Evolutionary conservation across 2,113 vertebrate species (phyloP).

Genomic region (Nipponia nippon): DNA sequence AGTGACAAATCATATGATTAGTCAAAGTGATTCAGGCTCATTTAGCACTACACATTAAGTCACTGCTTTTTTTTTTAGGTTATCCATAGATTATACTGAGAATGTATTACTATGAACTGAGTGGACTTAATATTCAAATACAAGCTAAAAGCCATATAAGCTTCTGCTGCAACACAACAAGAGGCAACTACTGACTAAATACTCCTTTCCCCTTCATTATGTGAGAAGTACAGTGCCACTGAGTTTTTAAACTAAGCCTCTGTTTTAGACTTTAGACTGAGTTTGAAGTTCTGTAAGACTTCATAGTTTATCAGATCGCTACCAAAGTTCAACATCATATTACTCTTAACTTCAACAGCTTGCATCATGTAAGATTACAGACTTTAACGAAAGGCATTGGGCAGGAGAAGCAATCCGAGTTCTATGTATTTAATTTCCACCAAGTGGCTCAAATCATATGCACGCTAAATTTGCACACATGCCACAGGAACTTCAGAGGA

Average conservation of each 20-base stretch:
- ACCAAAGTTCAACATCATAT: neutral
- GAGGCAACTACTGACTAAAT: neutral
- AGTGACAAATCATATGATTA: neutral
- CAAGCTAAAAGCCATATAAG: neutral
- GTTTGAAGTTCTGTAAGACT: neutral
- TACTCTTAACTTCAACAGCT: neutral
- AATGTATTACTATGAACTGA: neutral
- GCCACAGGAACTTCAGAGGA: neutral
- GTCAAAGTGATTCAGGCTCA: neutral
- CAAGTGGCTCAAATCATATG: neutral
- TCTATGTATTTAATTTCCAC: neutral
- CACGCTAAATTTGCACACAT: neutral
- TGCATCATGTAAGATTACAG: neutral
- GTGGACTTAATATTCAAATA: neutral
- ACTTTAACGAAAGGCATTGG: neutral
- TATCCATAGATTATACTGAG: neutral
- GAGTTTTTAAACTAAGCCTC: neutral
- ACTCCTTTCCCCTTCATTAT: neutral
- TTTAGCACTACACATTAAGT: neutral
- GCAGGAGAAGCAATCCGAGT: neutral
- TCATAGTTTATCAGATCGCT: fast-evolving
- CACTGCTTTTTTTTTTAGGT: neutral
- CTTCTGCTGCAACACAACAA: neutral
- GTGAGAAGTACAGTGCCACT: neutral
- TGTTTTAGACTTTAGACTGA: neutral